Evolutionary conservation across 2,113 vertebrate species (phyloP).

Genomic region (Gasterosteus nipponicus): DNA sequence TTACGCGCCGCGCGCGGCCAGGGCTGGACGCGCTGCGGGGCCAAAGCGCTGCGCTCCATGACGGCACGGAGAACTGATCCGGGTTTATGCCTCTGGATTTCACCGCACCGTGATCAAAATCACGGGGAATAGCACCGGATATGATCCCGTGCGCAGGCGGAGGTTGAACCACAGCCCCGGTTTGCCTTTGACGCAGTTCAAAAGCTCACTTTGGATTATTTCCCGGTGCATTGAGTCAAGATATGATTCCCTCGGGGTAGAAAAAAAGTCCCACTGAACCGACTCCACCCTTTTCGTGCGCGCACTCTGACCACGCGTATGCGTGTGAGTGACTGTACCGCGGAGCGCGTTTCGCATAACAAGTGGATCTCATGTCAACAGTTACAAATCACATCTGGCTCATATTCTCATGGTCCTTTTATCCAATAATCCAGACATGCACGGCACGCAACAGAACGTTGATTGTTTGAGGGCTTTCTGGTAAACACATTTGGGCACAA

Average conservation of each 20-base stretch:
- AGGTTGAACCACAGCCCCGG: neutral
- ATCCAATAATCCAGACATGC: too few species aligned
- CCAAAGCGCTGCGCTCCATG: constrained; percentile 46
- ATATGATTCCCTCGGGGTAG: constrained; percentile 23
- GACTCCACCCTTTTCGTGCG: constrained; percentile 63
- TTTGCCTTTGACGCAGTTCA: neutral
- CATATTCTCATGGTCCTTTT: too few species aligned
- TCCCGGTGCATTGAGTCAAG: constrained; percentile 14
- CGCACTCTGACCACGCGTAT: constrained; percentile 3
- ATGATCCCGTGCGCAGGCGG: neutral
- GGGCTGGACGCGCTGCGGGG: constrained; percentile 19
- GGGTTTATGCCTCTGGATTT: rapidly evolving
- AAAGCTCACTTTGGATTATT: constrained; percentile 15
- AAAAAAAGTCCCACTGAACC: constrained; percentile 5
- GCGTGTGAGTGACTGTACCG: neutral
- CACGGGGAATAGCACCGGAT: neutral
- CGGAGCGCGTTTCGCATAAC: neutral
- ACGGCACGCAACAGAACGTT: neutral
- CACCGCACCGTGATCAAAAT: neutral
- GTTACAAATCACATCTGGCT: neutral
- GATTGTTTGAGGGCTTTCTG: too few species aligned
- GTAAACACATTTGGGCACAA: too few species aligned
- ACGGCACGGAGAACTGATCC: neutral
- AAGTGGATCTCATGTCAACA: constrained; percentile 20
- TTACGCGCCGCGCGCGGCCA: constrained; percentile 71